phyloP scores from a whole-genome alignment of 1,140 invertebrate genomes.

The Drosophila kanapiae region DNA sequence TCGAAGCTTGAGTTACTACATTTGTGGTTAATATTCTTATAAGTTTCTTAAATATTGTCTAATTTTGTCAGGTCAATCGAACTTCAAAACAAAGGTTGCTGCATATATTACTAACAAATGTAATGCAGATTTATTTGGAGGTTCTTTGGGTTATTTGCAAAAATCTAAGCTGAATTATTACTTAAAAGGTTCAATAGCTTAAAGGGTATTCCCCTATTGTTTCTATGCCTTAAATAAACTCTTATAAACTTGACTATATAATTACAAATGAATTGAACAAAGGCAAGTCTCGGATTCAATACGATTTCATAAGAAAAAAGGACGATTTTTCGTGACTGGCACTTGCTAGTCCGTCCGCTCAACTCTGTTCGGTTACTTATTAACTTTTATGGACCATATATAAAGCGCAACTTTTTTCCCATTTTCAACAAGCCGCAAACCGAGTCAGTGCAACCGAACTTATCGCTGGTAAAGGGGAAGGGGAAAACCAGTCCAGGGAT shows the following conservation, averaged over 20 bases:
- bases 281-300: conserved; percentile 15
- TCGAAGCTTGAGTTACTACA: too few species aligned
- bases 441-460: conserved; percentile 16
- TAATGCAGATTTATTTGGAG: too few species aligned
- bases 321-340: conserved; percentile 30
- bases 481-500: conserved; percentile 56
- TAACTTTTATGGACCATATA: conserved; percentile 60
- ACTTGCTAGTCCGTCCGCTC: conserved; percentile 26
- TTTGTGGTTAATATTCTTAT: not conserved
- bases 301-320: not conserved
- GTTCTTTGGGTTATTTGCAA: too few species aligned
- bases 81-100: not conserved
- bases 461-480: conserved; percentile 3
- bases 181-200: too few species aligned
- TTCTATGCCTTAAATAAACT: too few species aligned
- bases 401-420: conserved; percentile 51
- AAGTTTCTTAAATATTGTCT: not conserved
- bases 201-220: too few species aligned
- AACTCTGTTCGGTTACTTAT: conserved; percentile 39
- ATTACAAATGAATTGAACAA: not conserved
- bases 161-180: too few species aligned
- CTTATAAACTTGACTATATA: not conserved
- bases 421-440: conserved; percentile 34
- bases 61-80: not conserved
- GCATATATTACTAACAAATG: too few species aligned